Conservation (phyloP, 2,797 vertebrate genomes). For the Arnoldichthys spilopterus region DNA sequence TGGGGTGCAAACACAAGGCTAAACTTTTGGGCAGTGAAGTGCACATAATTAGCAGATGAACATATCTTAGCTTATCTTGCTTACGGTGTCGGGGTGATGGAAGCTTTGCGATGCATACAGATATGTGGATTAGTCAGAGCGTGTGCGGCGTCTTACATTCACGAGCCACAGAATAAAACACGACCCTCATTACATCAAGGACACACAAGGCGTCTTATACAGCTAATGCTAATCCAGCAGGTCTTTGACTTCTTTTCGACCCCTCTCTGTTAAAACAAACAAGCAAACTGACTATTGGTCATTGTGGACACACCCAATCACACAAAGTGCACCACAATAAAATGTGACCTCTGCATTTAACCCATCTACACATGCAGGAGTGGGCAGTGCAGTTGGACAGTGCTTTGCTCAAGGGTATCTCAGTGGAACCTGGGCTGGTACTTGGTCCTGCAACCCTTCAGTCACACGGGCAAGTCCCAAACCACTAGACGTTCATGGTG, state of each 20-base stretch:
- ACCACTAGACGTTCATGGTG: neutral
- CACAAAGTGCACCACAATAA: no score
- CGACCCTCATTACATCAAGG: slow-evolving; percentile 39
- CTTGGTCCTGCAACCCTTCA: no score
- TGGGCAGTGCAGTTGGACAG: no score
- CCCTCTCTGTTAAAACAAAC: no score
- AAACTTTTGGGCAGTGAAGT: slow-evolving; percentile 32
- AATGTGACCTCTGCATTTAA: no score
- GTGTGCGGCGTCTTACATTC: slow-evolving; percentile 29
- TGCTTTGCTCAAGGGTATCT: no score
- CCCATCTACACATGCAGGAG: no score
- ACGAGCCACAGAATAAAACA: slow-evolving; percentile 25
- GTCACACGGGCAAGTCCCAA: no score
- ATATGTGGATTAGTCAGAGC: slow-evolving; percentile 44
- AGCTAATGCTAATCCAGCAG: neutral
- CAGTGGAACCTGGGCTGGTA: no score
- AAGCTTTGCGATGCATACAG: slow-evolving; percentile 26
- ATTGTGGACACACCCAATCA: no score
- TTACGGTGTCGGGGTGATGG: slow-evolving; percentile 19
- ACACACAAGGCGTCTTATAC: slow-evolving; percentile 23
- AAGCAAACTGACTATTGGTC: no score
- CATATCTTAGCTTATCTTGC: slow-evolving; percentile 33
- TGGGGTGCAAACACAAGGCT: neutral
- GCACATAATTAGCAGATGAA: slow-evolving; percentile 51
- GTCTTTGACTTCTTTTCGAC: neutral